These are phyloP conservation scores for Tetranychus piercei DNA, from an alignment of 2,888 invertebrate species.

Conservation along the genomic window DNA sequence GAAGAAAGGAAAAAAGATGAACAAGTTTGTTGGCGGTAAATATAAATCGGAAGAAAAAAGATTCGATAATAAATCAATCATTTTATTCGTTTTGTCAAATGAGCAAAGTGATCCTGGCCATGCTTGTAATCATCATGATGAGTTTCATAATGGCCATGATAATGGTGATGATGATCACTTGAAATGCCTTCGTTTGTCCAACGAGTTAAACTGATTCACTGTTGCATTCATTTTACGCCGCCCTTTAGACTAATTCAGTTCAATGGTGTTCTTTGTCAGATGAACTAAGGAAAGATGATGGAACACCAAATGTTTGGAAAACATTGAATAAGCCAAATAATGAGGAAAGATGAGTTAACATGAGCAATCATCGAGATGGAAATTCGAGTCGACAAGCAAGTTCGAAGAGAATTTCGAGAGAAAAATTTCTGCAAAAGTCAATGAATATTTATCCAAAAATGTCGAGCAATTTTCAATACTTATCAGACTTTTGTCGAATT, in stretches of 20 bases:
- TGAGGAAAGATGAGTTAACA: neutral
- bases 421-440: neutral
- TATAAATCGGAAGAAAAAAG: slow-evolving; percentile 1
- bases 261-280: neutral
- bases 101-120: neutral
- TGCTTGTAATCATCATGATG: neutral
- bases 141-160: neutral
- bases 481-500: too few relatives aligned
- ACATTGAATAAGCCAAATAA: neutral
- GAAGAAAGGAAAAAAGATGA: neutral
- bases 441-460: too few relatives aligned
- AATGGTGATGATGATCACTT: neutral
- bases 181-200: too few relatives aligned
- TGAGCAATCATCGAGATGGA: neutral
- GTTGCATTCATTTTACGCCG: too few relatives aligned
- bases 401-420: neutral
- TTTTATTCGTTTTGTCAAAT: neutral
- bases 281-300: neutral
- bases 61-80: neutral
- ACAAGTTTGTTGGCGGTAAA: neutral
- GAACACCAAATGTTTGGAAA: neutral
- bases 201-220: too few relatives aligned
- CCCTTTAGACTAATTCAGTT: too few relatives aligned
- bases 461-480: too few relatives aligned
- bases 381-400: too few relatives aligned